Evolutionary conservation across 2,797 vertebrate species (phyloP), one percentile per base, ranked within the genome.

Genomic region (Poecilia wingei): DNA sequence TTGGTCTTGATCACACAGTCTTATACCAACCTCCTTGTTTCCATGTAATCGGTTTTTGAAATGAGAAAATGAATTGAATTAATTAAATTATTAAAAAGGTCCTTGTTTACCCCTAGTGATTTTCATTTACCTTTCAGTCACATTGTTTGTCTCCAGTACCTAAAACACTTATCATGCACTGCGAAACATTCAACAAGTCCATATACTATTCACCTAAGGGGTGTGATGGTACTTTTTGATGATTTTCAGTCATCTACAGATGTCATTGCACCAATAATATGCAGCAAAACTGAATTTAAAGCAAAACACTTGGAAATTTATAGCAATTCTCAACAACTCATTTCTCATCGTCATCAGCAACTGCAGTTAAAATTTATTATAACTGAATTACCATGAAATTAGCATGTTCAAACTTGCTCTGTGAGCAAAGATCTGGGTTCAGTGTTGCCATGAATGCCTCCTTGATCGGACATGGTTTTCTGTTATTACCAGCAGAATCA

Each of bases 401-500:
- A 55, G 77, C 28, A 64, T 45, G 49, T 57, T 77, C 61, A 51
- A 16, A 53, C 10, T 81, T 43, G 16, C 71, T 74, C 71, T 68
- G 25, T 82, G 72, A 89, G 59, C 28, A 83, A 85, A 81, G 59
- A 85, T 83, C 78, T 55, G 70, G 33, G 41, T 72, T 72, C 79
- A 76, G 80, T 68, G 72, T 83, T 75, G 81, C 84, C 79, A 80
- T 45, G 61, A 69, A 43, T 71, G 31, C 77, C 59, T 81, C 66
- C 85, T 59, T 83, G 73, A 88, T 89, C 84, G 82, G 82, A 57
- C 41, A 12, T 7, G 59, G 25, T 46, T 72, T 79, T 79, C 69
- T 80, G 72, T 83, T 79, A 82, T 83, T 87, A 86, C 69, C 61
- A 55, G 16, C 36, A 4, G 83, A 91, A 88, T 90, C 74, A 81